Evolutionary conservation across 2,113 vertebrate species (phyloP), one percentile per base, ranked within the genome.

Genomic region (Diglossa brunneiventris): DNA sequence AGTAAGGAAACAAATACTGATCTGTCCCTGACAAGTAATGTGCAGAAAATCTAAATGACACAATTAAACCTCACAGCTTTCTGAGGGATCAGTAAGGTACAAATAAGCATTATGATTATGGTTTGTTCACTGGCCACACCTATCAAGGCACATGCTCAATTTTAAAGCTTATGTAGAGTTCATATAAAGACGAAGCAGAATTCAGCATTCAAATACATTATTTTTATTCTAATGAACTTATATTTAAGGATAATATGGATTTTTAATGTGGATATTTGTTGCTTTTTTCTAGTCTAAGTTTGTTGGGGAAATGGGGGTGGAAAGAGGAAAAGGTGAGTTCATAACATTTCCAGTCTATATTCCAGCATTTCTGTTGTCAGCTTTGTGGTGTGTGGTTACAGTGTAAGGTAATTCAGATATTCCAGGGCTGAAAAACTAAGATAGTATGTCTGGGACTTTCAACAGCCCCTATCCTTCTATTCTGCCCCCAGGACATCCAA

Each of bases 261-360:
- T 87, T 62, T 53, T 87, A 47, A 46, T 92, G 61, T 94, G 73
- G 79, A 35, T 92, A 92, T 92, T 93, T 87, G 73, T 89, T 96
- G 73, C 47, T 93, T 94, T 94, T 94, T 95, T 94, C 76, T 95
- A 93, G 83, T 73, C 30, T 96, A 82, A 95, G 46, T 94, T 87
- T 95, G 73, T 82, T 95, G 88, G 92, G 94, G 94, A 96, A 94
- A 82, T 96, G 93, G 88, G 96, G 95, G 94, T 96, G 95, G 96
- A 96, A 95, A 96, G 88, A 96, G 95, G 93, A 96, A 96, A 87
- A 97, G 94, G 93, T 96, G 95, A 97, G 95, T 96, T 96, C 95
- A 96, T 96, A 96, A 95, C 94, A 90, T 96, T 97, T 93, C 94
- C 94, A 96, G 82, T 96, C 85, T 23, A 93, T 93, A 96, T 96